Conservation (phyloP, 2,888 invertebrate species). For the Cotesia congregata region DNA sequence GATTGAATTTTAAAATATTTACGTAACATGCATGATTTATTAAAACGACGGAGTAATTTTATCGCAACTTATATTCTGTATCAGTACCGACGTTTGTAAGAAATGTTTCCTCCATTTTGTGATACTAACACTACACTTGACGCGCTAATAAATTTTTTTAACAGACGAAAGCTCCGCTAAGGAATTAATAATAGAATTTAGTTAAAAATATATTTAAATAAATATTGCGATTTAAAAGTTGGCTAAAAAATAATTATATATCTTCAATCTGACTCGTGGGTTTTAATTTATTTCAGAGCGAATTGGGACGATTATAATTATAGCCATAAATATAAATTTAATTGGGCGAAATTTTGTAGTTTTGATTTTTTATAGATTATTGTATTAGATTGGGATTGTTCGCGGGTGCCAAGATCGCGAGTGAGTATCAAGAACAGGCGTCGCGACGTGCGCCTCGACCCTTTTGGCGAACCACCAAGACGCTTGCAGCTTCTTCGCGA, state of each 20-base stretch:
- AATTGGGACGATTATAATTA: not conserved
- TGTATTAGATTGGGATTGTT: slow-evolving; percentile 13
- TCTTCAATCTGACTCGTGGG: not conserved
- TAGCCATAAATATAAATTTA: slow-evolving; percentile 2
- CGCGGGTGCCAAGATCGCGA: slow-evolving; percentile 49
- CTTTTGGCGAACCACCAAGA: slow-evolving; percentile 51
- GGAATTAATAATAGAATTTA: not conserved
- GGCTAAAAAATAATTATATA: not conserved
- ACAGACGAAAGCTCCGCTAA: slow-evolving; percentile 17
- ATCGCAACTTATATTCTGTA: not conserved
- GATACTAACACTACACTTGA: not conserved
- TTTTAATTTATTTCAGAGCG: slow-evolving; percentile 6
- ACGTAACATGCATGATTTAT: slow-evolving; percentile 12
- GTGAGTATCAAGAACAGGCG: slow-evolving; percentile 41
- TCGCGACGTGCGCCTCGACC: slow-evolving; percentile 48
- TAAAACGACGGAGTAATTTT: too few species aligned
- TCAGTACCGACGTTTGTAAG: not conserved
- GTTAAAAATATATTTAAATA: not conserved
- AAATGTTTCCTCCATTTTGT: not conserved
- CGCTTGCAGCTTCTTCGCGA: slow-evolving; percentile 42
- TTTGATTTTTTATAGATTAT: slow-evolving; percentile 17
- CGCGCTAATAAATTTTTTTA: not conserved
- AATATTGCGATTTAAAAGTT: not conserved
- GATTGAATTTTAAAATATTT: slow-evolving; percentile 7
- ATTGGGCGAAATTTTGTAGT: slow-evolving; percentile 9